Percentiles rank a stretch among this genome's conserved stretches.
Conservation (phyloP, 2,888 invertebrate species). For the Agonopterix arenella region DNA sequence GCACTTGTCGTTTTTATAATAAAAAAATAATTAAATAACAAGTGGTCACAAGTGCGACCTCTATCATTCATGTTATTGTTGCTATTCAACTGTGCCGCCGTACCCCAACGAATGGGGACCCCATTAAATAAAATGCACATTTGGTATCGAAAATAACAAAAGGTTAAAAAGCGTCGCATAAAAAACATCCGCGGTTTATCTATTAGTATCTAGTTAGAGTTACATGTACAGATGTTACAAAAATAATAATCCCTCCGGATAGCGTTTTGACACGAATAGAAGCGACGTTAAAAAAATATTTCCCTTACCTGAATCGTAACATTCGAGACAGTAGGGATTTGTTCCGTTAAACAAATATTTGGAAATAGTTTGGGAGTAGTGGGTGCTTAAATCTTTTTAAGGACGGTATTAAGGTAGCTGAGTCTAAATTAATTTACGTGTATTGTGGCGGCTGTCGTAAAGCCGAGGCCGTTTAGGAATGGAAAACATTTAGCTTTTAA, state of each 20-base stretch:
- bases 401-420: constrained; percentile 1
- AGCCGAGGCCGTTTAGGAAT: not conserved
- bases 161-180: constrained; percentile 66
- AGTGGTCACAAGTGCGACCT: constrained; percentile 63
- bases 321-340: constrained; percentile 16
- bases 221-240: constrained; percentile 68
- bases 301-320: constrained; percentile 35
- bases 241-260: constrained; percentile 59
- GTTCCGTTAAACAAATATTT: constrained; percentile 51
- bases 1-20: constrained; percentile 47
- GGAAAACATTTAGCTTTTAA: constrained; percentile 11
- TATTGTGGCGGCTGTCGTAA: not conserved
- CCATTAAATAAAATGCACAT: constrained; percentile 69
- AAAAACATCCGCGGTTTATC: constrained; percentile 73
- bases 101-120: constrained; percentile 37
- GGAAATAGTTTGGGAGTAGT: constrained; percentile 23
- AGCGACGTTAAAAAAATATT: constrained; percentile 19
- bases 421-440: constrained; percentile 2
- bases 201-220: constrained; percentile 75
- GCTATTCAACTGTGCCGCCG: constrained; percentile 27
- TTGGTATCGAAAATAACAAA: constrained; percentile 61
- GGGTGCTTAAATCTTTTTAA: constrained; percentile 6
- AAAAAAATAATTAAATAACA: constrained; percentile 56
- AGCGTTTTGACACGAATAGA: constrained; percentile 21
- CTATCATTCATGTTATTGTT: constrained; percentile 54